Conservation (phyloP, 30 jellyfish, hydroid and myxozoan genomes). For the Aurelia sp. region DNA sequence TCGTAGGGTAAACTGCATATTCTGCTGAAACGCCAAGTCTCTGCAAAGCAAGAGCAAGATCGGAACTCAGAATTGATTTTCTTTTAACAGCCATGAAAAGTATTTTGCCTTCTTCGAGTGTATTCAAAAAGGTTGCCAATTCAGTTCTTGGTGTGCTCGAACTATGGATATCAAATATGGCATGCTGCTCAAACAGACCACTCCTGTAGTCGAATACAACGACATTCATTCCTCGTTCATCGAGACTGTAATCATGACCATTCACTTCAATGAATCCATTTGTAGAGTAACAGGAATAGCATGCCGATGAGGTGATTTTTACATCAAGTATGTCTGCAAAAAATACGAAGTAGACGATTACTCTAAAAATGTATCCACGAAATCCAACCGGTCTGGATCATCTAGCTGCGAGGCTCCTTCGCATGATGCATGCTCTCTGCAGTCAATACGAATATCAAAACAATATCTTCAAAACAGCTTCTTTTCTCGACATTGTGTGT, state of each 20-base stretch:
- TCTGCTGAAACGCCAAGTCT: conserved; percentile 41
- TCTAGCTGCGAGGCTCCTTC: no score
- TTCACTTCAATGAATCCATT: not conserved
- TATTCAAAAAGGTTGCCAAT: conserved; percentile 7
- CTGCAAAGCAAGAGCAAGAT: conserved; percentile 31
- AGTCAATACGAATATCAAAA: no score
- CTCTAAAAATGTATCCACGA: no score
- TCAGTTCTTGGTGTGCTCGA: not conserved
- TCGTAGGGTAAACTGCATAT: conserved; percentile 12
- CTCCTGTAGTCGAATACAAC: conserved; percentile 47
- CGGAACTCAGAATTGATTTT: not conserved
- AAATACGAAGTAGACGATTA: no score
- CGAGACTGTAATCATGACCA: conserved; percentile 28
- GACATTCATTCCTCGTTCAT: conserved; percentile 13
- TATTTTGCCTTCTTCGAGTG: conserved; percentile 8
- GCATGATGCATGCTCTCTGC: no score
- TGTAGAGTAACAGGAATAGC: no score
- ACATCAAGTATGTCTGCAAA: no score
- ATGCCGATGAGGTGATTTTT: no score
- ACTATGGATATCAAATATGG: not conserved
- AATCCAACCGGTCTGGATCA: no score
- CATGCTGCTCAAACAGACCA: conserved; percentile 40
- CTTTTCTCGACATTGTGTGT: no score
- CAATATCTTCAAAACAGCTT: no score
- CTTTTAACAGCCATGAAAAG: conserved; percentile 29